Percentiles rank a stretch among this genome's conserved stretches.
phyloP scores from a whole-genome alignment of 2,888 invertebrate genomes.

The Venustoraphidia nigricollis region DNA sequence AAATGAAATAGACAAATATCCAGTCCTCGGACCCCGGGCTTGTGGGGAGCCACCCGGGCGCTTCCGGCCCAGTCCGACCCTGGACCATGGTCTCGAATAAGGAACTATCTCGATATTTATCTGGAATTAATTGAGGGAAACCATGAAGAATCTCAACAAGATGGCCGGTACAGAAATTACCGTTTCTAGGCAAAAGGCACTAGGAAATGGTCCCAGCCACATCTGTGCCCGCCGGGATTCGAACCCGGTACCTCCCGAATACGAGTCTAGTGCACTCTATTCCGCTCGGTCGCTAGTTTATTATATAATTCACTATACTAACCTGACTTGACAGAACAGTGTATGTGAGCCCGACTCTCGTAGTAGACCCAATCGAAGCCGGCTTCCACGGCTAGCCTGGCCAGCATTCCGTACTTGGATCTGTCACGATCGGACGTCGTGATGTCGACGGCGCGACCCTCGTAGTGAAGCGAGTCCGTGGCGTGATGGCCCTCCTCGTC shows the following conservation, averaged over 20 bases:
- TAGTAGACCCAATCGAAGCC: constrained; percentile 99
- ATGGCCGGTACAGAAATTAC: too few relatives aligned
- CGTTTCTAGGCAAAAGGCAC: too few relatives aligned
- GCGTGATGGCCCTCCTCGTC: constrained; percentile 72
- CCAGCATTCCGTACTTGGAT: constrained; percentile 91
- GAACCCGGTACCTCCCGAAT: neutral
- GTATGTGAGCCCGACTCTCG: constrained; percentile 86
- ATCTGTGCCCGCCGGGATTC: neutral
- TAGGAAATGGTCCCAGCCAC: too few relatives aligned
- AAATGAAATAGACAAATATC: too few relatives aligned
- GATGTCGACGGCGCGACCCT: constrained; percentile 91
- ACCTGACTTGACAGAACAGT: constrained; percentile 97
- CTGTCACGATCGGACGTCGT: constrained; percentile 88
- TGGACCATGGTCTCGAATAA: too few relatives aligned
- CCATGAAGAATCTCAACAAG: too few relatives aligned
- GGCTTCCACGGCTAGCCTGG: constrained; percentile 86
- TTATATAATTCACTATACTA: constrained; percentile 20
- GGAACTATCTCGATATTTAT: too few relatives aligned
- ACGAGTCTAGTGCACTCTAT: too few relatives aligned
- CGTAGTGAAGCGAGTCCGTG: constrained; percentile 82
- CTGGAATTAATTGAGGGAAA: too few relatives aligned
- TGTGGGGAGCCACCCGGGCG: too few relatives aligned
- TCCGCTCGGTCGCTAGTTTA: neutral
- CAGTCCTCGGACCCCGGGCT: too few relatives aligned
- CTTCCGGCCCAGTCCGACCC: too few relatives aligned